Base-by-base conservation (phyloP, 2,113 vertebrate species). In the Uria aalge region DNA sequence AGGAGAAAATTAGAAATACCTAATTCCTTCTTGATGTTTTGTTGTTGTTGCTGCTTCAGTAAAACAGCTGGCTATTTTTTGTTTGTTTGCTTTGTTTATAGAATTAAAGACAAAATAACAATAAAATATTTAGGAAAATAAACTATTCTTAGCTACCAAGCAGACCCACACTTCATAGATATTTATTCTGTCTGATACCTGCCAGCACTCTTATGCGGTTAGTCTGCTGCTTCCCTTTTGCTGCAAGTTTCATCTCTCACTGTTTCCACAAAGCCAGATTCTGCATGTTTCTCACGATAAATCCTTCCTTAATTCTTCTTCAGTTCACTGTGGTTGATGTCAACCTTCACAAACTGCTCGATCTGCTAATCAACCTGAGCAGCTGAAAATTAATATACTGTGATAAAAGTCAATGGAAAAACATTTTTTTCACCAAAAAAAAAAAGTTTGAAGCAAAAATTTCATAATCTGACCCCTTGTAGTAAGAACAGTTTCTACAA, bases 1-100 rank as follows among this genome's bases (percentile, higher is more conserved):
- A 89, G 48, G 64, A 94, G 86, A 96, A 94, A 95, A 94, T 94
- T 84, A 91, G 68, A 93, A 94, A 91, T 75, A 95, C 53, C 68
- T 91, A 64, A 91, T 87, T 94, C 64, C 34, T 73, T 88, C 79
- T 95, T 82, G 40, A 84, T 47, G 91, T 72, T 87, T 83, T 79
- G n/a, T 62, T 93, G 24, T 73, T 80, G 82, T 12, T 94, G 36
- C 24, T 86, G 24, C 47, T 92, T 88, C 76, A 77, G 5, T 81
- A 60, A 72, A 94, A 79, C 90, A 92, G 63, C 26, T 20, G 6
- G 34, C 4, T 73, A 21, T 38, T 72, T 68, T 60, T 66, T 74
- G n/a, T 47, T 94, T 82, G 5, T 18, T 92, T 83, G 23, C 32
- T 88, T 73, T 85, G 41, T 90, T 92, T 59, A 43, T 64, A 22